Percentiles rank a stretch among this genome's conserved stretches.
These are phyloP conservation scores for Limulus polyphemus DNA, from an alignment of 2,888 invertebrate genomes.

Conservation along the genomic window DNA sequence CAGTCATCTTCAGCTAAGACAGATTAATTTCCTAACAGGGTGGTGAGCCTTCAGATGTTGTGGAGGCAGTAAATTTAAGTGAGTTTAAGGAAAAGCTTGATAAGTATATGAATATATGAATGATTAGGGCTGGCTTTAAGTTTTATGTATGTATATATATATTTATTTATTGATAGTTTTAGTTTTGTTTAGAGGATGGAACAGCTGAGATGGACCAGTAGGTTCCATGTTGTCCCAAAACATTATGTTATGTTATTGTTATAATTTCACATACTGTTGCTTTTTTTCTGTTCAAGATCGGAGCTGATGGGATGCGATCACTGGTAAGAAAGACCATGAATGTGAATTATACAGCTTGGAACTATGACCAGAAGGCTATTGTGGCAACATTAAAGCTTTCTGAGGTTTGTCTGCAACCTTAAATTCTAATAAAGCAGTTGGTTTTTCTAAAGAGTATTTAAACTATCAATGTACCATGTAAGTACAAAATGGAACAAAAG, in stretches of 20 bases:
- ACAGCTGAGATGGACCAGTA: conserved; percentile 3
- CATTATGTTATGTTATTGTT: neutral
- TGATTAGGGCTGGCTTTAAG: neutral
- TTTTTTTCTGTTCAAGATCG: conserved; percentile 53
- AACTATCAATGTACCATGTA: no score
- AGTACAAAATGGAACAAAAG: no score
- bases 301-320: conserved; percentile 89
- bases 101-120: neutral
- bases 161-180: neutral
- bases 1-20: no score
- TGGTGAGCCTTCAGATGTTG: no score
- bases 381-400: conserved; percentile 76
- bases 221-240: neutral
- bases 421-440: no score
- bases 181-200: neutral
- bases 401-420: conserved; percentile 45
- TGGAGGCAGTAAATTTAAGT: no score
- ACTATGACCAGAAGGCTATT: conserved; percentile 71
- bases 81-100: neutral
- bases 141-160: no score
- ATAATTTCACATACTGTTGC: neutral
- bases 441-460: no score
- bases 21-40: no score
- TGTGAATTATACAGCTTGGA: conserved; percentile 63
- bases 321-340: conserved; percentile 68